These are phyloP conservation scores for Pseudoips prasinana DNA, from an alignment of 2,888 invertebrate genomes.

Conservation along the genomic window DNA sequence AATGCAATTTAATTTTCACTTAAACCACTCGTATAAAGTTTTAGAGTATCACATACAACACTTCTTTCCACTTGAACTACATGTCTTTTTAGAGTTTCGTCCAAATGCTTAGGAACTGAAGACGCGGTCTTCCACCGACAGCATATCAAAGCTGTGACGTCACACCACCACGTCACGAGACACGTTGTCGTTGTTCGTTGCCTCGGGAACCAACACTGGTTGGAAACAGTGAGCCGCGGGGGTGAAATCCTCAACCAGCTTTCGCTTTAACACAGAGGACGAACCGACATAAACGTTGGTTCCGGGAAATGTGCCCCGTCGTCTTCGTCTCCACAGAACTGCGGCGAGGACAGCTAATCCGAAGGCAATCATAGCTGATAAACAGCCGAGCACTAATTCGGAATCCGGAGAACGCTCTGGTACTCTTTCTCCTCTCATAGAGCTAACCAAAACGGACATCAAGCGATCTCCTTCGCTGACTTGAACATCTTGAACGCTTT, in stretches of 20 bases:
- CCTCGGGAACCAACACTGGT: constrained; percentile 81
- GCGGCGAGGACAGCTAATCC: constrained; percentile 76
- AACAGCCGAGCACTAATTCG: constrained; percentile 82
- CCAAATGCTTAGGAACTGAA: constrained; percentile 78
- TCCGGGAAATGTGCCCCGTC: constrained; percentile 78
- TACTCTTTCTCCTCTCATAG: constrained; percentile 82
- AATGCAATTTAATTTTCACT: constrained; percentile 50
- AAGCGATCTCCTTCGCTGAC: constrained; percentile 82
- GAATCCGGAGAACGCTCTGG: constrained; percentile 77
- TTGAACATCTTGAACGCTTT: constrained; percentile 83
- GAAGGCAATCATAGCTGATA: constrained; percentile 80
- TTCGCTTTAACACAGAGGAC: constrained; percentile 82
- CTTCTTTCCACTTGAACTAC: constrained; percentile 46
- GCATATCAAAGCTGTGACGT: constrained; percentile 83
- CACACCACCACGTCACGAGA: constrained; percentile 84
- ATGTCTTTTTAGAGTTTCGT: constrained; percentile 50
- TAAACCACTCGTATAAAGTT: constrained; percentile 39
- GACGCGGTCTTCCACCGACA: constrained; percentile 79
- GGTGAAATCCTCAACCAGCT: constrained; percentile 83
- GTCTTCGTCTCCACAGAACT: constrained; percentile 80
- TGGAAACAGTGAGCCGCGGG: constrained; percentile 79
- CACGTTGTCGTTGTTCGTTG: constrained; percentile 63
- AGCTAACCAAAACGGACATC: constrained; percentile 84
- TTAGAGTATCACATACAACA: constrained; percentile 47
- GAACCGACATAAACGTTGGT: constrained; percentile 84